Evolutionary conservation across 2,888 invertebrate genomes (phyloP), one percentile per base, ranked within the genome.

Genomic region (Agriopis leucophaearia): DNA sequence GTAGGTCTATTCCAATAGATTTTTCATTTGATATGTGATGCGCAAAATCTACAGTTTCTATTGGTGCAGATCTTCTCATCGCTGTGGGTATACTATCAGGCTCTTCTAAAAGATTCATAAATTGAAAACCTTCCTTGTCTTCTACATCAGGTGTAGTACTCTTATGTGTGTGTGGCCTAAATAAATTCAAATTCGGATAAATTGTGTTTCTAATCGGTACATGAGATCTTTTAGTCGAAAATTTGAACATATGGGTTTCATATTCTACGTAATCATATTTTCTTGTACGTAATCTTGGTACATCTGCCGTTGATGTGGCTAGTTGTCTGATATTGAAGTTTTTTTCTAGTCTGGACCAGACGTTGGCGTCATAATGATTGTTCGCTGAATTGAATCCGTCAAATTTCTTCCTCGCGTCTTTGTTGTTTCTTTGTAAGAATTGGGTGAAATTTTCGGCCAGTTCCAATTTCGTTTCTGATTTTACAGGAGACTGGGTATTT

Each of bases 391-490:
- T 45, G 45, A 8, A 8, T 57, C 13, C 8, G 1, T 18, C 10
- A 5, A 10, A 16, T 50, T 47, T 36, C 10, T 8, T 45, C 13
- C 27, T 44, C 1, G 1, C 8, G 3, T 40, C 16, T 7, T 40
- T 59, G n/a, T 57, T 57, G 1, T 47, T 47, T 15, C 10, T 59
- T 13, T 51, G 16, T 9, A 59, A 36, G 42, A 51, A 59, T n/a
- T 50, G 27, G 0, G 59, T 59, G 59, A 59, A 59, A 13, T 59
- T 59, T 48, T 59, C 59, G 0, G 48, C 59, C 27, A 50, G 40
- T 42, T 59, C 40, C 3, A 50, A 40, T 18, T 38, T 18, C 2
- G 45, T 35, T 1, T 36, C 44, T 0, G 15, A 3, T 36, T 27
- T 57, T 36, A 1, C n/a, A 10, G 45, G 18, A 1, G 44, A 8